Percentiles rank a stretch among this genome's conserved stretches.
These are phyloP conservation scores for Paralvinella palmiformis DNA, from an alignment of 1,140 invertebrate species.

Conservation along the genomic window DNA sequence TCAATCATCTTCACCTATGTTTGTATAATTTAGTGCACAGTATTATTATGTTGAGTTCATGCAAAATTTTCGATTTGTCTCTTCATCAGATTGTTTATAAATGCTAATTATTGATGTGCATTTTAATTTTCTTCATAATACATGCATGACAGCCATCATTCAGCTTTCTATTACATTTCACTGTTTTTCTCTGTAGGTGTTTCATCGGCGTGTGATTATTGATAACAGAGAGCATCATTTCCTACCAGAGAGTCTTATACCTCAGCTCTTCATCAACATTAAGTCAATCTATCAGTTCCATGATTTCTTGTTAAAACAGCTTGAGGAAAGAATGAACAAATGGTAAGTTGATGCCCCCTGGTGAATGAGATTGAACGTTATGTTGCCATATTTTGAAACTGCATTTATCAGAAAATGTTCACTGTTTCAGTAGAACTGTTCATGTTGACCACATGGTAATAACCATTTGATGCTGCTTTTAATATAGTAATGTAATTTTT, in stretches of 20 bases:
- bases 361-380: neutral
- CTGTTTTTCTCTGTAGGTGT: slow-evolving; percentile 9
- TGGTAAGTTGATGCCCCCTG: slow-evolving; percentile 49
- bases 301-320: slow-evolving; percentile 54
- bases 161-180: neutral
- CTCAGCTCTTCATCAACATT: slow-evolving; percentile 58
- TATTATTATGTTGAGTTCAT: slow-evolving; percentile 35
- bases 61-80: too few species aligned
- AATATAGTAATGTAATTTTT: too few species aligned
- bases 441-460: too few species aligned
- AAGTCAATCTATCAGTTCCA: slow-evolving; percentile 57
- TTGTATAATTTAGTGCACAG: too few species aligned
- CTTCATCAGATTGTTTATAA: neutral
- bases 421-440: too few species aligned
- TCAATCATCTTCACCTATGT: too few species aligned
- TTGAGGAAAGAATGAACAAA: slow-evolving; percentile 53
- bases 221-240: slow-evolving; percentile 40
- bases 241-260: slow-evolving; percentile 52
- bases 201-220: neutral
- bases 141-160: neutral
- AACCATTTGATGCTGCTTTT: too few species aligned
- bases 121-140: neutral
- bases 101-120: neutral
- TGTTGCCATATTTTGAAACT: neutral
- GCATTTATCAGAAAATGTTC: too few species aligned